Conservation (phyloP, 2,797 vertebrate genomes). For the Sebastolobus altivelis region DNA sequence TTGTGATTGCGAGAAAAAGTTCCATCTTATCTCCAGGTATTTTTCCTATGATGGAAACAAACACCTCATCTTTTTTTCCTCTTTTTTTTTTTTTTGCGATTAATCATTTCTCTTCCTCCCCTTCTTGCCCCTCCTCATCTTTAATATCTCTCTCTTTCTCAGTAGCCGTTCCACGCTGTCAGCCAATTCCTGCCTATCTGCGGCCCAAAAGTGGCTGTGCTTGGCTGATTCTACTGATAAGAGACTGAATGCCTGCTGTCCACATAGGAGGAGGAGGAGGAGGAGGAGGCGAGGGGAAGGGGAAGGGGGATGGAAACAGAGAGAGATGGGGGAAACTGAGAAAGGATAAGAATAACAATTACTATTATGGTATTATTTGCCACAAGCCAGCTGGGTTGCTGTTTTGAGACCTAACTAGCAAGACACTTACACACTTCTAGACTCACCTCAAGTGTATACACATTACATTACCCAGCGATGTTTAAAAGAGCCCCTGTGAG, state of each 20-base stretch:
- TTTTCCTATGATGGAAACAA: constrained; percentile 57
- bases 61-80: constrained; percentile 30
- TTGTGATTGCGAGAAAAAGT: constrained; percentile 59
- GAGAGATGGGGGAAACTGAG: constrained; percentile 21
- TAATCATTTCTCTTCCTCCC: constrained; percentile 47
- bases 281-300: neutral
- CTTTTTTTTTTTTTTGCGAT: constrained; percentile 8
- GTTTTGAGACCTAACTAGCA: constrained; percentile 20
- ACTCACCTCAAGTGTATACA: constrained; percentile 14
- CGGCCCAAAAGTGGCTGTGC: constrained; percentile 75
- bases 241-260: constrained; percentile 71
- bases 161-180: constrained; percentile 67
- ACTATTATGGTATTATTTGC: constrained; percentile 15
- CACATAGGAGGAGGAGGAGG: constrained; percentile 39
- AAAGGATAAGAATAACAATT: constrained; percentile 55
- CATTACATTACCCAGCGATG: constrained; percentile 33
- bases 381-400: constrained; percentile 13
- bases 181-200: constrained; percentile 77
- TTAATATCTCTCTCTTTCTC: constrained; percentile 63
- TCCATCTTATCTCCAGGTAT: constrained; percentile 56
- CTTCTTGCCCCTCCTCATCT: constrained; percentile 48
- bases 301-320: neutral
- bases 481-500: constrained; percentile 38
- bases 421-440: constrained; percentile 5
- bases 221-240: constrained; percentile 80